Percentiles rank a stretch among this genome's conserved stretches.
Conservation (phyloP, 2,888 invertebrate genomes). For the Drosophila quinaria region DNA sequence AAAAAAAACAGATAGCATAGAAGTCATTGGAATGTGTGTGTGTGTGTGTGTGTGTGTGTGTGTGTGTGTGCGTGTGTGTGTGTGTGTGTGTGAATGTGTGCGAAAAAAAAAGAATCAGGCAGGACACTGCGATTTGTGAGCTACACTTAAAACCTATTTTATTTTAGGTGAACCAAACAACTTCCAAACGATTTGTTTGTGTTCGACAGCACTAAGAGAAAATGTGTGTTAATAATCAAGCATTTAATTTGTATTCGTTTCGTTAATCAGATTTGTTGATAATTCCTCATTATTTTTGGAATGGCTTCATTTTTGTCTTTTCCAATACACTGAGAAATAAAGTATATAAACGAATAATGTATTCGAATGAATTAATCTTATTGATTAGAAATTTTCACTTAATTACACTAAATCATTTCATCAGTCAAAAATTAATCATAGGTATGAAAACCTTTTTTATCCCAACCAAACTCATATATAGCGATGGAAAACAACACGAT, state of each 20-base stretch:
- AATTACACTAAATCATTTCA: too few species aligned
- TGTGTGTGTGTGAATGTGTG: neutral
- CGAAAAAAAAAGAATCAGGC: slow-evolving; percentile 12
- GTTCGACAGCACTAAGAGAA: slow-evolving; percentile 9
- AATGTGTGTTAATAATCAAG: neutral
- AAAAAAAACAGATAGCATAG: slow-evolving; percentile 21
- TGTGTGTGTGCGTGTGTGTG: slow-evolving; percentile 7
- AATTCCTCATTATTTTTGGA: too few species aligned
- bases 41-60: neutral
- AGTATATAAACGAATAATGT: too few species aligned
- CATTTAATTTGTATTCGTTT: neutral
- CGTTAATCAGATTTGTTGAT: neutral
- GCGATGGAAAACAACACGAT: too few species aligned
- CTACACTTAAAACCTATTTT: slow-evolving; percentile 14
- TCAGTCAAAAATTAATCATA: too few species aligned
- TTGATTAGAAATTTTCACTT: too few species aligned
- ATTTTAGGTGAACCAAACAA: neutral
- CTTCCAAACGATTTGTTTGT: neutral
- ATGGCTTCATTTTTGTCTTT: too few species aligned
- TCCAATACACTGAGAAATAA: too few species aligned
- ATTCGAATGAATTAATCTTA: too few species aligned
- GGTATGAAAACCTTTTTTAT: too few species aligned
- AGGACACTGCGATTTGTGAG: slow-evolving; percentile 25
- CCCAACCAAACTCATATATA: too few species aligned
- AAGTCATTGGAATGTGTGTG: slow-evolving; percentile 14